These are phyloP conservation scores for Megaceryle alcyon DNA, from an alignment of 2,797 vertebrate genomes.

Conservation along the genomic window DNA sequence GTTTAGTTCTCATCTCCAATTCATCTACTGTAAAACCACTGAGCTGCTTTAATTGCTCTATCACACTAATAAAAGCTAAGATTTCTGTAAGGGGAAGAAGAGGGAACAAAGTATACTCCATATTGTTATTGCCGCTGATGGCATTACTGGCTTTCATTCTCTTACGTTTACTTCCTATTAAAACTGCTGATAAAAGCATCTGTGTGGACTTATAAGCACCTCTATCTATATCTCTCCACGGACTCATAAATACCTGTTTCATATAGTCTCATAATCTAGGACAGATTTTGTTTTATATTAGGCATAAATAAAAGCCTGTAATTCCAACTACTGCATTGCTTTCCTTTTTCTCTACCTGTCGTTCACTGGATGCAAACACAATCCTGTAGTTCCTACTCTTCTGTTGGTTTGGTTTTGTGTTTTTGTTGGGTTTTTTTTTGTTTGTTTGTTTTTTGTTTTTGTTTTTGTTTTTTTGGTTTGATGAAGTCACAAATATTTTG, in stretches of 20 bases:
- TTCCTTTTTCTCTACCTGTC: background rate
- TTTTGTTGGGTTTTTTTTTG: background rate
- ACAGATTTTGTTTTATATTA: background rate
- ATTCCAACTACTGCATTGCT: background rate
- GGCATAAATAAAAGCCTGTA: background rate
- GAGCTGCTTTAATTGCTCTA: background rate
- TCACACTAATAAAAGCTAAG: background rate
- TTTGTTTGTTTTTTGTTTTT: background rate
- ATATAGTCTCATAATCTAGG: background rate
- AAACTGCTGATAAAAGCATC: background rate
- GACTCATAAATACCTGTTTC: conserved; percentile 23
- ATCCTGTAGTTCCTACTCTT: background rate
- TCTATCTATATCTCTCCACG: background rate
- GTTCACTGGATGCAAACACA: background rate
- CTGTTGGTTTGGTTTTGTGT: background rate
- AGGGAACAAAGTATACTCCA: background rate
- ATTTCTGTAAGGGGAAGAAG: background rate
- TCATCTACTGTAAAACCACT: background rate
- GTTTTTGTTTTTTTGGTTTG: background rate
- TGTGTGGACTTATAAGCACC: background rate
- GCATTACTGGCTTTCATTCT: background rate
- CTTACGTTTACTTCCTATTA: background rate
- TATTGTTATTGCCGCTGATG: background rate
- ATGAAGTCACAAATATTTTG: background rate
- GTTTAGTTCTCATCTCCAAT: background rate